Evolutionary conservation across 2,113 vertebrate species (phyloP), one percentile per base, ranked within the genome.

Genomic region (Pyxicephalus adspersus): DNA sequence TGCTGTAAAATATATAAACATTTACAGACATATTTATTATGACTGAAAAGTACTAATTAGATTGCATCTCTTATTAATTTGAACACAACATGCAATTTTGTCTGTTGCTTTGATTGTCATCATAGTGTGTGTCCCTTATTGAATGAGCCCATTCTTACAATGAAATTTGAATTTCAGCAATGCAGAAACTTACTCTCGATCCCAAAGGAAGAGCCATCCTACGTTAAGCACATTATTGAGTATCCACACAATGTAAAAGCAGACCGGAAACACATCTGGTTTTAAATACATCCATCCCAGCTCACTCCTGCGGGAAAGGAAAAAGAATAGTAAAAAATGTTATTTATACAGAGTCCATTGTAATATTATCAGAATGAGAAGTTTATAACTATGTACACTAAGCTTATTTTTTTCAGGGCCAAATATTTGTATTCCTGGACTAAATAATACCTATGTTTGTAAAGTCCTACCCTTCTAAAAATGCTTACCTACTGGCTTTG

Each of bases 121-220:
- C 3, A 34, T 6, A 34, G 31, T 34, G 31, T 34, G 31, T 34
- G 6, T 34, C 3, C 31, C 5, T 45, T 15, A 45, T 45, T 15
- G 15, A 8, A 45, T 45, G 11, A 9, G 9, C 38, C 11, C 11
- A 45, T 45, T 45, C 8, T 9, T 45, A 13, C 15, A 45, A 15
- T 13, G 15, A 45, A 45, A 45, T 2, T 13, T 5, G 7, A 38
- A 1, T 38, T 45, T 63, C 11, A 63, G 3, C 34, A 19, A 11
- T n/a, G 8, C 22, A 45, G 23, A 20, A n/a, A 87, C 90, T 91
- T 85, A 91, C 90, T 89, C 86, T 79, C 64, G 8, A 60, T 91
- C 90, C 90, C 90, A 91, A 29, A 91, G 83, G 26, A 91, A 86
- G 0, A 91, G 81, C 90, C 90, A 91, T 64, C 87, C 86, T 67